A percentile compares a stretch with the other conserved stretches of the same genome.
phyloP scores from a whole-genome alignment of 2,888 invertebrate genomes.

The Uloborus plumipes region DNA sequence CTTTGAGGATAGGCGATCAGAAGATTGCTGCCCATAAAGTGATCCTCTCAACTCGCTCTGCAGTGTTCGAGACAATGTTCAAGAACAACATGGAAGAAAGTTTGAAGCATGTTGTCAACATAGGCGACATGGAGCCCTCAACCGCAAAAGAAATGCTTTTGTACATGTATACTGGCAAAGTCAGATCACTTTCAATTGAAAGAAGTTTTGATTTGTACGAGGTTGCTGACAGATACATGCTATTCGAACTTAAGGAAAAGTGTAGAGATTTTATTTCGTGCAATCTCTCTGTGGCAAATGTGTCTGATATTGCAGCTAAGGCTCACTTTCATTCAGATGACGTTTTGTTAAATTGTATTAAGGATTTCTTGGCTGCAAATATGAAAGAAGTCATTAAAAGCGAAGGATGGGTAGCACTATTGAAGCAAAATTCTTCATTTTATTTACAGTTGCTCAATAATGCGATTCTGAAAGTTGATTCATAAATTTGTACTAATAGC shows the following conservation, averaged over 20 bases:
- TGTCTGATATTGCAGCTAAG: no score
- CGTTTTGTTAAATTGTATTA: no score
- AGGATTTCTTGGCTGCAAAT: no score
- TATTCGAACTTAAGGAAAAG: neutral
- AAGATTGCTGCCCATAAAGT: neutral
- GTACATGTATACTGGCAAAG: slow-evolving; percentile 3
- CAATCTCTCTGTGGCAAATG: no score
- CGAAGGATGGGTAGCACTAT: no score
- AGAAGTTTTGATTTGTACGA: neutral
- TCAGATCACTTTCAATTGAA: neutral
- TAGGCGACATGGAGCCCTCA: neutral
- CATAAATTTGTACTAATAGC: no score
- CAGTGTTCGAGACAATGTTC: neutral
- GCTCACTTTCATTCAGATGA: no score
- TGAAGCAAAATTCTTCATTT: no score
- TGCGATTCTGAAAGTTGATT: no score
- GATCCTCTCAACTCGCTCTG: neutral
- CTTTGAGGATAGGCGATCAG: neutral
- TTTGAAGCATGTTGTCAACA: neutral
- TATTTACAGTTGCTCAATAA: no score
- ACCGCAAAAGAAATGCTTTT: neutral
- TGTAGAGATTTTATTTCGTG: neutral
- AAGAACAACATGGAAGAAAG: neutral
- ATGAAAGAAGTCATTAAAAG: no score
- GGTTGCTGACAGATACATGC: neutral